A percentile compares a stretch with the other conserved stretches of the same genome.
These are phyloP conservation scores for Callimorpha dominula DNA, from an alignment of 2,888 invertebrate genomes.

Conservation along the genomic window DNA sequence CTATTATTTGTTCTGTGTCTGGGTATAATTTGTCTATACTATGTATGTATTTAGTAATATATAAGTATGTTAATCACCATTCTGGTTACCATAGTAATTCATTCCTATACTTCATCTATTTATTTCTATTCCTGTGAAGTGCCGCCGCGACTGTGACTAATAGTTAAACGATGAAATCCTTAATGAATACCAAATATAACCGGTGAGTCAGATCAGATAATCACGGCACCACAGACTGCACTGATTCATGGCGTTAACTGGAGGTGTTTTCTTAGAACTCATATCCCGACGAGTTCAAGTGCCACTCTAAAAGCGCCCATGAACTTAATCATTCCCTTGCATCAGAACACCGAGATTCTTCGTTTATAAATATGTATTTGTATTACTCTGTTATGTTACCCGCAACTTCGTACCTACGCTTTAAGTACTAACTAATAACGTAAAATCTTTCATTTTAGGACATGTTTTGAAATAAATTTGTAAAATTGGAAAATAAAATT, in stretches of 20 bases:
- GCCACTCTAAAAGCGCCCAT: background rate
- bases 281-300: slow-evolving; percentile 12
- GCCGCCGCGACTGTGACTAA: slow-evolving; percentile 55
- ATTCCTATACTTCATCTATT: slow-evolving; percentile 34
- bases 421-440: too few species aligned
- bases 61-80: too few species aligned
- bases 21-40: too few species aligned
- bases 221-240: slow-evolving; percentile 28
- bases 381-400: too few species aligned
- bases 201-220: slow-evolving; percentile 63
- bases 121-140: slow-evolving; percentile 46
- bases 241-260: slow-evolving; percentile 46
- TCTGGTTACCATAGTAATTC: too few species aligned
- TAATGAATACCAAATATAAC: slow-evolving; percentile 50
- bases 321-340: background rate
- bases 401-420: too few species aligned
- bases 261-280: slow-evolving; percentile 29
- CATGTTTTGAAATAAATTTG: too few species aligned
- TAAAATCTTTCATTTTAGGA: too few species aligned
- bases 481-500: too few species aligned
- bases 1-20: too few species aligned
- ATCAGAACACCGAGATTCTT: background rate
- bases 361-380: background rate
- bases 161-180: slow-evolving; percentile 60
- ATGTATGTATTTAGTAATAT: too few species aligned